Base-by-base conservation (phyloP, 1,140 invertebrate genomes). In the Forficula auricularia region DNA sequence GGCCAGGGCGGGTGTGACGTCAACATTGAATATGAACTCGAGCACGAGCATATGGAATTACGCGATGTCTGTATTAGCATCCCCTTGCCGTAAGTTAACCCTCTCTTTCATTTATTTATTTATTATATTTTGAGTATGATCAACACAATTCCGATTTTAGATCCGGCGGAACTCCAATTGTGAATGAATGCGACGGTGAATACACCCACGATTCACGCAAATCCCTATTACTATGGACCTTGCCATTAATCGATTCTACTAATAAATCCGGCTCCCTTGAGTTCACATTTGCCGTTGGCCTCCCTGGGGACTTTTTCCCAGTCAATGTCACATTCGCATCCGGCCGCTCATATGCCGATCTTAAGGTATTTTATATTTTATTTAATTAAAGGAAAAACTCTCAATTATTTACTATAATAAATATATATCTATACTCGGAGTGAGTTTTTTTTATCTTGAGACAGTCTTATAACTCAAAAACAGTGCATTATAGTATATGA, bases 11-110 rank as follows among this genome's bases (percentile, higher is more conserved):
- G 85, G 27, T 97, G 91, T 59, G 90, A 96, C 63, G 90, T 98
- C 2, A 98, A 96, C 62, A 97, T 98, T 58, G 92, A 98, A 62
- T 98, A 96, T 58, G 90, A 94, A 62, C 67, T 98, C 40, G 82
- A 94, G 58, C 77, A 88, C 49, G 64, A 71, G 18, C 72, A 87
- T 52, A 65, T 97, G 43, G 80, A 90, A 58, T 65, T 98, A 12
- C 77, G 84, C 49, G 85, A 98, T 62, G 88, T 98, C 42, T 71
- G 76, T 51, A 96, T 98, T 57, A 68, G 72, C 52, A 94, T 98
- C 66, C 90, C 91, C 38, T 65, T 95, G 52, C 85, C 88, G 83
- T 90, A 65, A 79, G 80, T 72, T n/a, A n/a, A n/a, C n/a, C n/a
- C n/a, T n/a, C n/a, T n/a, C n/a, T n/a, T n/a, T n/a, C n/a, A n/a